Percentiles rank a stretch among this genome's conserved stretches.
Conservation (phyloP, 2,888 invertebrate species). For the Eupithecia subumbrata region DNA sequence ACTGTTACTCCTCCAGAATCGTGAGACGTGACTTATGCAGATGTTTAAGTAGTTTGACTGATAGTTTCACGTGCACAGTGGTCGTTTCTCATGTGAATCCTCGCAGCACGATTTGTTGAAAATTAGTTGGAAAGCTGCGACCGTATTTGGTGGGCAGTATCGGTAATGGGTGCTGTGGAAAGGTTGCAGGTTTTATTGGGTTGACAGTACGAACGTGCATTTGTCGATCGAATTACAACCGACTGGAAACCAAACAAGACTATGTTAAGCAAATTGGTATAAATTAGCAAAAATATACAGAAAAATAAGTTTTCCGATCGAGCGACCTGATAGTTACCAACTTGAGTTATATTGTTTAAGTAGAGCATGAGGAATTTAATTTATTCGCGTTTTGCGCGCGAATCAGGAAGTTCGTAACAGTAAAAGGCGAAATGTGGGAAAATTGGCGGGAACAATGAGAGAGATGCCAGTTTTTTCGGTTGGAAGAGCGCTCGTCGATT, state of each 20-base stretch:
- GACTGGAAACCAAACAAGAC: neutral
- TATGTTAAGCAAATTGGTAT: neutral
- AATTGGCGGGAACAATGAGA: slow-evolving; percentile 75
- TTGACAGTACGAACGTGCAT: neutral
- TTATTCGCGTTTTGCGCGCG: slow-evolving; percentile 75
- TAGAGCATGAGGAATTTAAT: slow-evolving; percentile 69
- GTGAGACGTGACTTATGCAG: slow-evolving; percentile 83
- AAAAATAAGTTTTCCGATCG: slow-evolving; percentile 21
- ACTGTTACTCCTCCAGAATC: slow-evolving; percentile 78
- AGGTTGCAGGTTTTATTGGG: slow-evolving; percentile 25
- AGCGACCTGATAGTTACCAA: slow-evolving; percentile 18
- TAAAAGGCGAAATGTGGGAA: slow-evolving; percentile 82
- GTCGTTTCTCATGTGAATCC: slow-evolving; percentile 79
- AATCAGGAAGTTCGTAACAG: slow-evolving; percentile 80
- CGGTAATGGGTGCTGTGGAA: slow-evolving; percentile 26
- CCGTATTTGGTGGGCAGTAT: slow-evolving; percentile 54
- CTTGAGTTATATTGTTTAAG: neutral
- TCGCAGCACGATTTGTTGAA: slow-evolving; percentile 71
- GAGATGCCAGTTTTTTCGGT: slow-evolving; percentile 77
- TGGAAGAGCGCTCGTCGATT: slow-evolving; percentile 79
- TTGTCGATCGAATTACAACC: neutral
- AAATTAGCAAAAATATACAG: neutral
- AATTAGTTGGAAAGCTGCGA: slow-evolving; percentile 74
- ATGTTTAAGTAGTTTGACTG: slow-evolving; percentile 82
- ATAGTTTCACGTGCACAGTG: slow-evolving; percentile 78